These are phyloP conservation scores for Potamarius usumacintae DNA, from an alignment of 2,113 vertebrate species.

Conservation along the genomic window DNA sequence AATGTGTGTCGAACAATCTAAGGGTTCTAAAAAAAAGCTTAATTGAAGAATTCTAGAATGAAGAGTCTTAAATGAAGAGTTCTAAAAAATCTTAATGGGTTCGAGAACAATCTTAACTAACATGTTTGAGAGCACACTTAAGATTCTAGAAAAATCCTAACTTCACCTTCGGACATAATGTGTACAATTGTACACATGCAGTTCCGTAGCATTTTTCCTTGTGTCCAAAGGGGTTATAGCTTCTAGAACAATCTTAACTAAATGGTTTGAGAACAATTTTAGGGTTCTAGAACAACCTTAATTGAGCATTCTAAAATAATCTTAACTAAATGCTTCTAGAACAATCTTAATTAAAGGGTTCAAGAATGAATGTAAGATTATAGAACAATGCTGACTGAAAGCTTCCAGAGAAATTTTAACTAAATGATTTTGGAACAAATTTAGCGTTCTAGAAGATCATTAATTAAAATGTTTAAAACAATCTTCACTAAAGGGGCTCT, in stretches of 20 bases:
- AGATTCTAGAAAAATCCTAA: not conserved
- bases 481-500: too few species aligned
- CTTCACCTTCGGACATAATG: too few species aligned
- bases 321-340: too few species aligned
- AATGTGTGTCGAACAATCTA: not conserved
- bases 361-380: too few species aligned
- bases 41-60: not conserved
- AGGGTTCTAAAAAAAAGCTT: not conserved
- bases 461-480: too few species aligned
- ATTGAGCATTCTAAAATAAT: not conserved
- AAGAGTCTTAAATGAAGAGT: not conserved
- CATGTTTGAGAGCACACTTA: not conserved
- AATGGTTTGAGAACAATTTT: not conserved
- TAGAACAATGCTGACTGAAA: not conserved
- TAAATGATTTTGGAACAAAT: too few species aligned
- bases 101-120: not conserved
- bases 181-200: too few species aligned
- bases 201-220: too few species aligned
- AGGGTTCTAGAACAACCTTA: not conserved
- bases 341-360: not conserved
- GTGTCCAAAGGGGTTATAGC: too few species aligned
- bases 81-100: not conserved
- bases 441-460: too few species aligned
- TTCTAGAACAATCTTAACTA: too few species aligned
- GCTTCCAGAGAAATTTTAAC: too few species aligned